These are phyloP conservation scores for Dicentrarchus labrax DNA, from an alignment of 2,113 vertebrate genomes.

Conservation along the genomic window DNA sequence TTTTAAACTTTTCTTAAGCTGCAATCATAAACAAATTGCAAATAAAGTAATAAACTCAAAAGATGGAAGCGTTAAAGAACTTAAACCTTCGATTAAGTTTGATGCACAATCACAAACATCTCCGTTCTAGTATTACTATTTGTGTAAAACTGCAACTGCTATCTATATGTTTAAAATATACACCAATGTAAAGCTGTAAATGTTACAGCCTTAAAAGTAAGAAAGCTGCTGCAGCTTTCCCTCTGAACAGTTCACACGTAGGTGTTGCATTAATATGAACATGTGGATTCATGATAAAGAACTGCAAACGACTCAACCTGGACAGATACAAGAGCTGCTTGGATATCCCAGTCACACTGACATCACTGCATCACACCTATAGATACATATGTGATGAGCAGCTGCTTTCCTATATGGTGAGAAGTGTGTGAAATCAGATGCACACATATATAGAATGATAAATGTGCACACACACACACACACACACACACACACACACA, in stretches of 20 bases:
- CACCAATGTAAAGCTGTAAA: too few species aligned
- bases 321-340: neutral
- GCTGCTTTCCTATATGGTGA: conserved; percentile 64
- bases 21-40: neutral
- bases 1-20: neutral
- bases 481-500: conserved; percentile 9
- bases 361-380: conserved; percentile 61
- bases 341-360: conserved; percentile 40
- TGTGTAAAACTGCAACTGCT: neutral
- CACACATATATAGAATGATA: conserved; percentile 17
- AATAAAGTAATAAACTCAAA: neutral
- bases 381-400: conserved; percentile 64
- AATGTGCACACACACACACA: conserved; percentile 7
- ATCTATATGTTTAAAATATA: neutral
- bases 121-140: neutral
- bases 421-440: conserved; percentile 52
- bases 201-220: neutral
- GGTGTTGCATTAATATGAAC: conserved; percentile 51
- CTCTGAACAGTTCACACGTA: conserved; percentile 9
- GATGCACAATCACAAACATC: neutral
- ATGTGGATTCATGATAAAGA: conserved; percentile 47
- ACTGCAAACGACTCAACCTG: conserved; percentile 31
- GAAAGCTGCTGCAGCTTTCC: neutral
- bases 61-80: neutral
- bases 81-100: neutral